Evolutionary conservation across 2,113 vertebrate genomes (phyloP).

Genomic region (Microtus richardsoni): DNA sequence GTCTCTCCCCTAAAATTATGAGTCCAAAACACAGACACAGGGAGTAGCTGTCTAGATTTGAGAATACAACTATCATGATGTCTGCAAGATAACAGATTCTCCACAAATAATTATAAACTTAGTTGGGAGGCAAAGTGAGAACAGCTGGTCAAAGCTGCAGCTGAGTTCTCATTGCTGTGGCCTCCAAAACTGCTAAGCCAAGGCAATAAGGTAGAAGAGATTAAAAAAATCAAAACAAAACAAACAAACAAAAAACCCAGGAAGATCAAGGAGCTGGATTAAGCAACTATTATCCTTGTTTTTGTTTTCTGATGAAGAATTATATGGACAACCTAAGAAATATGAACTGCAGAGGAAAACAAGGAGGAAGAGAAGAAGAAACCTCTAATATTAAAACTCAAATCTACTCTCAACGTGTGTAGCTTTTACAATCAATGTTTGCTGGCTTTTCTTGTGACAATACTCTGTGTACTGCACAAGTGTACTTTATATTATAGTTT

Average conservation of each 20-base stretch:
- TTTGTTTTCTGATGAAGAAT: background rate
- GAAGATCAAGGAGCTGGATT: background rate
- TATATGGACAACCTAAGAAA: background rate
- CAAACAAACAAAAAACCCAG: background rate
- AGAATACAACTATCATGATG: background rate
- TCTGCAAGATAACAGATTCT: slow-evolving; percentile 18
- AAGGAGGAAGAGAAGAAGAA: background rate
- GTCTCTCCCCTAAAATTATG: background rate
- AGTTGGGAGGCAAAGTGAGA: background rate
- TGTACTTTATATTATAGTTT: background rate
- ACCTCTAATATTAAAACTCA: background rate
- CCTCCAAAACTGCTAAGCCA: background rate
- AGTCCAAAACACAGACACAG: background rate
- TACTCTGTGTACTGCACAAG: background rate
- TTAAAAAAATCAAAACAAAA: background rate
- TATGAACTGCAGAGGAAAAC: background rate
- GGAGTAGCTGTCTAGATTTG: background rate
- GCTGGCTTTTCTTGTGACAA: background rate
- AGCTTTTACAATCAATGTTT: background rate
- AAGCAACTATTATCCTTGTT: background rate
- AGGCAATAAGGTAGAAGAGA: background rate
- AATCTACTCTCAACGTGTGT: background rate
- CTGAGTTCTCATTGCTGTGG: background rate
- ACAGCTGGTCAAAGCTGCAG: background rate
- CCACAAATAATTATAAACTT: slow-evolving; percentile 33